phyloP scores from a whole-genome alignment of 2,113 vertebrate species.

The Corythaeola cristata region DNA sequence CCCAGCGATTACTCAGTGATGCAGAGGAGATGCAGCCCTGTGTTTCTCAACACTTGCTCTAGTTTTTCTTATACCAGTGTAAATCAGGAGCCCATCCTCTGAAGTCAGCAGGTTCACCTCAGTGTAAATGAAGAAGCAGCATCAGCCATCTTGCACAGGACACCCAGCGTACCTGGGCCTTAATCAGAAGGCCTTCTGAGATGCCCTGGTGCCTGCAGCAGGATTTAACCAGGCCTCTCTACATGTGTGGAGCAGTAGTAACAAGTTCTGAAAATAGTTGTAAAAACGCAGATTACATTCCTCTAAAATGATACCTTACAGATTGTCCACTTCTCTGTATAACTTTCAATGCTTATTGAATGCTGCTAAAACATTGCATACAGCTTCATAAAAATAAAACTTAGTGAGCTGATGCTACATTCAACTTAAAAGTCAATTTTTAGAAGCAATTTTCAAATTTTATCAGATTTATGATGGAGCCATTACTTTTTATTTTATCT shows the following conservation, averaged over 20 bases:
- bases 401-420: neutral
- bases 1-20: neutral
- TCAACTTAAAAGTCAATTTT: slow-evolving; percentile 11
- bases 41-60: neutral
- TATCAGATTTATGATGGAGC: neutral
- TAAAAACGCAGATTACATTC: neutral
- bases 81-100: neutral
- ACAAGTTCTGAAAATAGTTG: neutral
- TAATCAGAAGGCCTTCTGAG: neutral
- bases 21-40: neutral
- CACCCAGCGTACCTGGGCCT: neutral
- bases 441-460: neutral
- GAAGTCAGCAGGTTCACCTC: neutral
- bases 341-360: neutral
- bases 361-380: neutral
- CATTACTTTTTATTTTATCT: neutral
- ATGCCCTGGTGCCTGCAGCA: neutral
- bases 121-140: neutral
- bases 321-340: neutral
- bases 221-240: neutral
- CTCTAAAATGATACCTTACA: neutral
- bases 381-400: neutral
- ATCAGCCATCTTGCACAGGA: neutral
- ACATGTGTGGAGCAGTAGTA: neutral
- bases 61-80: neutral